Evolutionary conservation across 2,888 invertebrate species (phyloP).

Genomic region (Drosophila helvetica): DNA sequence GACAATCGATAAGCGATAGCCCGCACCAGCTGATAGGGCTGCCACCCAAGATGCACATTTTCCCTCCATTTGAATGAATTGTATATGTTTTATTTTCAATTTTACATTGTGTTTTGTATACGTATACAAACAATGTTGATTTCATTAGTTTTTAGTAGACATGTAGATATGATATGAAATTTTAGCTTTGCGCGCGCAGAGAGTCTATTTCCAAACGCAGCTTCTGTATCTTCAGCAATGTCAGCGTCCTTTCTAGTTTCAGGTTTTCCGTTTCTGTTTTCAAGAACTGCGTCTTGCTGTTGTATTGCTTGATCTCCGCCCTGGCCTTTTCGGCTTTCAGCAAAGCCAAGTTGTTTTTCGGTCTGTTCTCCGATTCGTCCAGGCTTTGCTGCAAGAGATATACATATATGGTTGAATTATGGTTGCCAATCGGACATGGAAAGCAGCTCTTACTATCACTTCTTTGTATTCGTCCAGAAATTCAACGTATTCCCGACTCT

Average conservation of each 20-base stretch:
- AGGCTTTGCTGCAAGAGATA: slow-evolving; percentile 15
- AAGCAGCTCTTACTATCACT: neutral
- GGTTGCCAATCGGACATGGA: neutral
- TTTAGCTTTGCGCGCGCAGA: slow-evolving; percentile 22
- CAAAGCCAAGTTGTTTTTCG: slow-evolving; percentile 23
- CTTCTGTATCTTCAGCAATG: slow-evolving; percentile 29
- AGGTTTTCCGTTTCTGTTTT: slow-evolving; percentile 43
- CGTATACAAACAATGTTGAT: too few species aligned
- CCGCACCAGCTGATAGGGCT: too few species aligned
- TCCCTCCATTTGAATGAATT: too few species aligned
- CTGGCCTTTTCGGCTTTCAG: slow-evolving; percentile 34
- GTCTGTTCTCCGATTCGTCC: slow-evolving; percentile 24
- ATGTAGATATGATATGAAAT: neutral
- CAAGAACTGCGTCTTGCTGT: slow-evolving; percentile 38
- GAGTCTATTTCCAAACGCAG: slow-evolving; percentile 34
- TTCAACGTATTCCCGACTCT: slow-evolving; percentile 2
- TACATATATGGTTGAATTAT: neutral
- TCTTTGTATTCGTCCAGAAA: slow-evolving; percentile 28
- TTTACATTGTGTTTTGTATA: too few species aligned
- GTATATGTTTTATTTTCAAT: too few species aligned
- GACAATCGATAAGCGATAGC: too few species aligned
- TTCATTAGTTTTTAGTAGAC: too few species aligned
- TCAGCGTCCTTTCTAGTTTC: slow-evolving; percentile 33
- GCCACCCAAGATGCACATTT: too few species aligned
- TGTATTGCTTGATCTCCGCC: slow-evolving; percentile 37